A percentile compares a stretch with the other conserved stretches of the same genome.
These are phyloP conservation scores for Platyrinchus mystaceus DNA, from an alignment of 2,797 vertebrate genomes.

Conservation along the genomic window DNA sequence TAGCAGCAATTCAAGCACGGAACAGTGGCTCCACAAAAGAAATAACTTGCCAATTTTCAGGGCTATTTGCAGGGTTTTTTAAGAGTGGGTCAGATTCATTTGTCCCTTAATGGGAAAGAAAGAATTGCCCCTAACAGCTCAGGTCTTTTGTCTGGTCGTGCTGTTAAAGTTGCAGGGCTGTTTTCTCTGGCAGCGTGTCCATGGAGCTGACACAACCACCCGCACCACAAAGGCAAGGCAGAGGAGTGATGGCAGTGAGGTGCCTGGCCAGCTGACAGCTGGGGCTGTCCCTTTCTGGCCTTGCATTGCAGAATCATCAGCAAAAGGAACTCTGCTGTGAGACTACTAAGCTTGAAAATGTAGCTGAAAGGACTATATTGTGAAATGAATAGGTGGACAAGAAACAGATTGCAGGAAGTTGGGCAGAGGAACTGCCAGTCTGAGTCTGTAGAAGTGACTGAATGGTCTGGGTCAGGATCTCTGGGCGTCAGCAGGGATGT, in stretches of 20 bases:
- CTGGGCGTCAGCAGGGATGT: background rate
- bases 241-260: background rate
- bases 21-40: background rate
- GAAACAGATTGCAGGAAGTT: background rate
- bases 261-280: conserved; percentile 17
- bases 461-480: background rate
- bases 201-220: conserved; percentile 36
- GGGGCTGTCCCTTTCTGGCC: background rate
- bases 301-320: background rate
- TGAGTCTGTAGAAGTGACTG: background rate
- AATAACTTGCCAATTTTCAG: background rate
- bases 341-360: background rate
- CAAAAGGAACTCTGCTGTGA: background rate
- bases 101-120: background rate
- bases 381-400: background rate
- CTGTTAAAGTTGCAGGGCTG: background rate
- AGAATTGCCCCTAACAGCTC: background rate
- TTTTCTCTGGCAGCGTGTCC: conserved; percentile 41
- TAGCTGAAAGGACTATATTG: background rate
- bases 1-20: background rate
- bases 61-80: background rate
- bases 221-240: background rate
- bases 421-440: background rate
- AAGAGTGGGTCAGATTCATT: background rate
- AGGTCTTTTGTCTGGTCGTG: background rate